Evolutionary conservation across 2,797 vertebrate genomes (phyloP), one percentile per base, ranked within the genome.

Genomic region (Nyctalus aviator): DNA sequence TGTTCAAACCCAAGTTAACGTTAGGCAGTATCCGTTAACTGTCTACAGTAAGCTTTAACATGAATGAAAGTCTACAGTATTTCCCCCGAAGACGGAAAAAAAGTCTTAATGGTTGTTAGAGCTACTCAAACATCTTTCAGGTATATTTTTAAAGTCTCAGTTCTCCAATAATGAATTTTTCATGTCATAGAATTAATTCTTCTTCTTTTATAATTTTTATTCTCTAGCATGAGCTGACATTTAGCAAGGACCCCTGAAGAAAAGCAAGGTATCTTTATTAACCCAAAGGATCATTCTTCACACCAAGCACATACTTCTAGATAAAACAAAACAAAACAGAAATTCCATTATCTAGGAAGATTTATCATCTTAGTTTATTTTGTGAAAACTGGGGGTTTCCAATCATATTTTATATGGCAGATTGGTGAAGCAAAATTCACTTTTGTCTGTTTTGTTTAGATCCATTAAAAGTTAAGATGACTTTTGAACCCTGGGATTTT

Each of bases 401-500:
- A 44, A 57, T 72, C 21, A 17, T 50, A 55, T 79, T 79, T 87
- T 3, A 4, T 41, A 23, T 21, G 17, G 15, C 5, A 77, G 25
- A 64, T 37, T 92, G 71, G n/a, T 55, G 46, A 94, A 41, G 18
- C 32, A 2, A 55, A 93, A 77, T 93, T 89, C 27, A 71, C 89
- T 92, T 88, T 71, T 68, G 25, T 50, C 41, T 46, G 37, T 2
- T 88, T 91, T 90, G 27, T 68, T 76, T 25, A 32, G 69, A 91
- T 71, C n/a, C 20, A 76, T 76, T 93, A 96, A 95, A 17, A 81
- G 41, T 27, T 96, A 25, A 83, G 90, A 88, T 46, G 88, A 37
- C 11, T 13, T 93, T 96, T 97, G 94, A 96, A 97, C 81, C 35
- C 84, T 69, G 10, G 46, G 75, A 78, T 95, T 95, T 46, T 90